These are phyloP conservation scores for Myotis davidii DNA, from an alignment of 2,113 vertebrate genomes.

Conservation along the genomic window DNA sequence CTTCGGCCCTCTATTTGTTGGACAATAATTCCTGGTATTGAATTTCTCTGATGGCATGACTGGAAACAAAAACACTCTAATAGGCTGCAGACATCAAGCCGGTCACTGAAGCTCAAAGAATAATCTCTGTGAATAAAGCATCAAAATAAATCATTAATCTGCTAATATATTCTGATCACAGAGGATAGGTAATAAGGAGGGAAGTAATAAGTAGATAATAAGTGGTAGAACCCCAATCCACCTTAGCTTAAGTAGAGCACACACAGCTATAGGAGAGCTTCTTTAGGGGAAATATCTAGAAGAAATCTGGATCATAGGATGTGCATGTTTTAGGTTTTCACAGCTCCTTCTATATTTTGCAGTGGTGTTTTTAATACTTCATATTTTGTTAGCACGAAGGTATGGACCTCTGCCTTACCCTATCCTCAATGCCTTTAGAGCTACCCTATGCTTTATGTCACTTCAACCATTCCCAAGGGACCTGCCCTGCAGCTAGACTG, in stretches of 20 bases:
- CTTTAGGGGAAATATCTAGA: background rate
- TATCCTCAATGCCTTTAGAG: background rate
- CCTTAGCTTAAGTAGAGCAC: background rate
- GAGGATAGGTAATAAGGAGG: background rate
- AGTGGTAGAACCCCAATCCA: background rate
- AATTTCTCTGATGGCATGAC: slow-evolving; percentile 41
- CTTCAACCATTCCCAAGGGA: background rate
- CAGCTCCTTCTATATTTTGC: background rate
- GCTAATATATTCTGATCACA: background rate
- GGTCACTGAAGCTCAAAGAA: background rate
- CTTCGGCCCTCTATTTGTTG: background rate
- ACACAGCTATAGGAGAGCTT: background rate
- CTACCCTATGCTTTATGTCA: background rate
- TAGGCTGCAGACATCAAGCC: slow-evolving; percentile 9
- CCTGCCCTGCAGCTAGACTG: background rate
- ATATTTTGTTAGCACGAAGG: background rate
- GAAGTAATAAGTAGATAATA: background rate
- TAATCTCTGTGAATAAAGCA: background rate
- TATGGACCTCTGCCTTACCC: background rate
- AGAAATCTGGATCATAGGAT: background rate
- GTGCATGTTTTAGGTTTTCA: background rate
- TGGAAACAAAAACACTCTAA: slow-evolving; percentile 30
- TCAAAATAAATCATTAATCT: background rate
- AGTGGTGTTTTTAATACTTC: background rate
- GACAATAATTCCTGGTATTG: slow-evolving; percentile 59